A percentile compares a stretch with the other conserved stretches of the same genome.
These are phyloP conservation scores for Anguilla rostrata DNA, from an alignment of 2,113 vertebrate genomes.

Conservation along the genomic window DNA sequence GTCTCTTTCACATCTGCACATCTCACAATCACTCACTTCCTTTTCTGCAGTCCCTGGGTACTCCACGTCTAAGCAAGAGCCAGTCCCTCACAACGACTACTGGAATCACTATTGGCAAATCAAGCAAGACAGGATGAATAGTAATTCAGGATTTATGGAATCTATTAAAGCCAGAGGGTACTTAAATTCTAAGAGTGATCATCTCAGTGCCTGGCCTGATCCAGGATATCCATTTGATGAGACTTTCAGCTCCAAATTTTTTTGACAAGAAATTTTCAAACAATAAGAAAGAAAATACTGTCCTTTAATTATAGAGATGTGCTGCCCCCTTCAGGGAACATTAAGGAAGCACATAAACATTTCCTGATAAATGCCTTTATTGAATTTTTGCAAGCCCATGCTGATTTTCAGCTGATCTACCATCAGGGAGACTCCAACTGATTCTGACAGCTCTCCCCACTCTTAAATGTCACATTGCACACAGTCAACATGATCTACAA, in stretches of 20 bases:
- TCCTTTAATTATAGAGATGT: slow-evolving; percentile 52
- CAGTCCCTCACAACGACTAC: slow-evolving; percentile 25
- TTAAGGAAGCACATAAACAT: slow-evolving; percentile 14
- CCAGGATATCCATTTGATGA: slow-evolving; percentile 63
- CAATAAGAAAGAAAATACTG: slow-evolving; percentile 17
- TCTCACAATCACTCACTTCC: neutral
- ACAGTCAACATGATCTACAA: slow-evolving; percentile 33
- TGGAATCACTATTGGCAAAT: slow-evolving; percentile 63
- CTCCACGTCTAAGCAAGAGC: slow-evolving; percentile 15
- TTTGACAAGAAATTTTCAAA: slow-evolving; percentile 7
- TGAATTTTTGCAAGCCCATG: slow-evolving; percentile 27
- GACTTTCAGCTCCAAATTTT: slow-evolving; percentile 50
- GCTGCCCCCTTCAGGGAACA: slow-evolving; percentile 64
- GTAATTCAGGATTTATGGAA: slow-evolving; percentile 63
- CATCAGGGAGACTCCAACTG: slow-evolving; percentile 8
- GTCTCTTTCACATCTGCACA: neutral
- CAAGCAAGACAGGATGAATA: slow-evolving; percentile 63
- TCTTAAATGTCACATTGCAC: slow-evolving; percentile 47
- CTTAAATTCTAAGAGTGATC: slow-evolving; percentile 39
- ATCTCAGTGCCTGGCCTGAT: slow-evolving; percentile 38
- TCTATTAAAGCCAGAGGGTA: slow-evolving; percentile 56
- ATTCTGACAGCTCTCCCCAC: slow-evolving; percentile 29
- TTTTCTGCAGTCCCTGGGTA: slow-evolving; percentile 24
- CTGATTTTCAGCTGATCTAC: slow-evolving; percentile 39
- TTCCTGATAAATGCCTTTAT: slow-evolving; percentile 29